A percentile compares a stretch with the other conserved stretches of the same genome.
These are phyloP conservation scores for Apostichopus leukothele DNA, from an alignment of 53 echinoderm and acorn worm genomes.

Conservation along the genomic window DNA sequence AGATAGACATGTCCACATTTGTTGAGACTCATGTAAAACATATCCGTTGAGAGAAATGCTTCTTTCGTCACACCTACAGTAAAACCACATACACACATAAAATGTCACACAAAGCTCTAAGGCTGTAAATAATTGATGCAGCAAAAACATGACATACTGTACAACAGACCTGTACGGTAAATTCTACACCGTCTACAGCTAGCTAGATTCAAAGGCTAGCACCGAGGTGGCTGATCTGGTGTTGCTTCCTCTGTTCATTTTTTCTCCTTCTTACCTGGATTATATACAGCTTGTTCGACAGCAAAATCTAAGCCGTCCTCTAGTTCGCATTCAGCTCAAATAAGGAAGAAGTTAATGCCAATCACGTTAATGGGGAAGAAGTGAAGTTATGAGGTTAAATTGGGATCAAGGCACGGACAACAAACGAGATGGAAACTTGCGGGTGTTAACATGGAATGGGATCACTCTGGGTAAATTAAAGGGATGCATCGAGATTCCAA, in stretches of 20 bases:
- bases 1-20: no score
- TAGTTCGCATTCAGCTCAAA: slow-evolving; percentile 42
- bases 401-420: not conserved
- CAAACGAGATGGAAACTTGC: no score
- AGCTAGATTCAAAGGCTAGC: not conserved
- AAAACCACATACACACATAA: not conserved
- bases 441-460: no score
- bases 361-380: slow-evolving; percentile 8
- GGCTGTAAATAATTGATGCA: no score
- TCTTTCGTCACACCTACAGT: not conserved
- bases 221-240: not conserved
- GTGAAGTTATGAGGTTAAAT: not conserved
- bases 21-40: no score
- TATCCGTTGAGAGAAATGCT: no score
- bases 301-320: slow-evolving; percentile 33
- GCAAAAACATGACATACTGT: no score
- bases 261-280: slow-evolving; percentile 24
- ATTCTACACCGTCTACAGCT: not conserved
- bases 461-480: no score
- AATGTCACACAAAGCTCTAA: no score
- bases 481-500: no score
- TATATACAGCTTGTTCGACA: slow-evolving; percentile 15
- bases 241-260: not conserved
- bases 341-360: slow-evolving; percentile 32
- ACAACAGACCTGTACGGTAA: not conserved